A percentile compares a stretch with the other conserved stretches of the same genome.
Evolutionary conservation across 2,888 invertebrate species (phyloP).

Genomic region (Latheticus oryzae): DNA sequence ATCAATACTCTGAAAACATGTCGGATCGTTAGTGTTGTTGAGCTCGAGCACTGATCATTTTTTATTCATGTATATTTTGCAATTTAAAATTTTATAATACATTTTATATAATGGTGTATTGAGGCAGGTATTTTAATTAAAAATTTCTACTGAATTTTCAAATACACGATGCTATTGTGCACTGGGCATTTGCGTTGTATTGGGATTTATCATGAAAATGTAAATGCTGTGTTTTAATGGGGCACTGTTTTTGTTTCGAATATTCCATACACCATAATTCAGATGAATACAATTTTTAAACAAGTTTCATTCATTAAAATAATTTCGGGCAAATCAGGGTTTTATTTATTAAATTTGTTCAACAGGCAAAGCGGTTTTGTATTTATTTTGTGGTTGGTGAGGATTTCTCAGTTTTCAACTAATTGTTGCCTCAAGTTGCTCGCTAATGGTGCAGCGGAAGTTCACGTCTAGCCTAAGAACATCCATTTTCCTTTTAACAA

Average conservation of each 20-base stretch:
- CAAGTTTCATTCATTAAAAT: slow-evolving; percentile 33
- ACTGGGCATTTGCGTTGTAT: slow-evolving; percentile 8
- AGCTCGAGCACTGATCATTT: slow-evolving; percentile 49
- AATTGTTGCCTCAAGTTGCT: slow-evolving; percentile 50
- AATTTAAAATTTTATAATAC: slow-evolving; percentile 50
- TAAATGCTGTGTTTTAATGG: slow-evolving; percentile 30
- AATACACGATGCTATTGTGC: slow-evolving; percentile 24
- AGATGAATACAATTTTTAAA: slow-evolving; percentile 20
- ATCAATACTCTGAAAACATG: slow-evolving; percentile 59
- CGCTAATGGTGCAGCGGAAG: slow-evolving; percentile 49
- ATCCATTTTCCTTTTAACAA: slow-evolving; percentile 38
- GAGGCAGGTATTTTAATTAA: slow-evolving; percentile 36
- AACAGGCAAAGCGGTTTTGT: slow-evolving; percentile 1
- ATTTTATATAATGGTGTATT: slow-evolving; percentile 44
- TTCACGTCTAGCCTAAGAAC: slow-evolving; percentile 42
- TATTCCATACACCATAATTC: slow-evolving; percentile 19
- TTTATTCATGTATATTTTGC: slow-evolving; percentile 51
- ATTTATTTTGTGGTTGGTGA: slow-evolving; percentile 7
- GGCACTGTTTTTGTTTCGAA: slow-evolving; percentile 24
- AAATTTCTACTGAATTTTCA: slow-evolving; percentile 24
- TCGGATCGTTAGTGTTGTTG: slow-evolving; percentile 58
- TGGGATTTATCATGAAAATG: slow-evolving; percentile 31
- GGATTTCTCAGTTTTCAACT: slow-evolving; percentile 38
- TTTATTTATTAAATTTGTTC: slow-evolving; percentile 16
- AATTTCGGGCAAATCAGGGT: slow-evolving; percentile 12